Base-by-base conservation (phyloP, 2,888 invertebrate species). In the Drosophila hamatofila region DNA sequence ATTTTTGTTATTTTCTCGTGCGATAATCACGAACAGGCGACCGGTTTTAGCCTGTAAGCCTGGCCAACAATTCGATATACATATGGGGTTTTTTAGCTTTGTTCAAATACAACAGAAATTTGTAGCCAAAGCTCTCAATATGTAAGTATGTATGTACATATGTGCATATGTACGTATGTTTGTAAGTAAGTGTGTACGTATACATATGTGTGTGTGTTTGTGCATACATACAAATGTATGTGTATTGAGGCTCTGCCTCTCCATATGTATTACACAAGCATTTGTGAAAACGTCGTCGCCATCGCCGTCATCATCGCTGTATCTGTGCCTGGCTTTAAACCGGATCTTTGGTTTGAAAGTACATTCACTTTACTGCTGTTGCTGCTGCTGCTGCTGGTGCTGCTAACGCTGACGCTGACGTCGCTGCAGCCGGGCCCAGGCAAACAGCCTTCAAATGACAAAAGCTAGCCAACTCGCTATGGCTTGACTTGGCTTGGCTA, bases 341-440 rank as follows among this genome's bases (percentile, higher is more conserved):
- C 91, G 90, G 90, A 91, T 91, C 90, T 91, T 82, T 87, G 80
- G 73, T 89, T 86, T 83, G 89, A 90, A 90, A 89, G 91, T 90
- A 91, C 91, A 90, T 91, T 91, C 91, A 91, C 91, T 91, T 91
- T 88, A 79, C n/a, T 86, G 81, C 83, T 78, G 69, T 72, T 80
- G 80, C 61, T 62, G 57, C 72, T 46, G 46, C 25, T 70, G 69
- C 37, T n/a, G 46, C n/a, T 60, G 60, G 25, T 61, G 58, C 33
- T 39, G 65, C 61, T 70, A 11, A 16, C 56, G 61, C 46, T 66
- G 62, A 44, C 62, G 78, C 63, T 73, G 69, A 37, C 71, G 70
- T 76, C 64, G 67, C 78, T 78, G 84, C 80, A 76, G 61, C 78
- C 74, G 71, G 63, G 72, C 78, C 75, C 72, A 72, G 54, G 59